These are phyloP conservation scores for Meteorus colon DNA, from an alignment of 2,888 invertebrate species.

Conservation along the genomic window DNA sequence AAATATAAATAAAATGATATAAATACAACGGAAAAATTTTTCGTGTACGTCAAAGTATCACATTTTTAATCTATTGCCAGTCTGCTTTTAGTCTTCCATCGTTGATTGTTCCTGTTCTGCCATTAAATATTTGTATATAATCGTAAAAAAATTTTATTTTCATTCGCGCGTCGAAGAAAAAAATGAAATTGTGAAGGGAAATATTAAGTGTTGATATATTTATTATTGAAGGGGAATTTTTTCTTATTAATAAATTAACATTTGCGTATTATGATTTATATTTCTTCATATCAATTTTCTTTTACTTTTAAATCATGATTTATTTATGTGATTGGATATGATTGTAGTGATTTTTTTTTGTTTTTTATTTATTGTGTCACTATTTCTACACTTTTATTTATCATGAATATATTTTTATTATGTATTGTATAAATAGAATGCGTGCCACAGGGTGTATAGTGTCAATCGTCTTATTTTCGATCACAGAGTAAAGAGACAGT, in stretches of 20 bases:
- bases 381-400: constrained; percentile 14
- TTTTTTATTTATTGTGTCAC: background rate
- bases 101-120: background rate
- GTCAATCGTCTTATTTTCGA: background rate
- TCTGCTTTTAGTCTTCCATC: background rate
- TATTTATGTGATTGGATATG: background rate
- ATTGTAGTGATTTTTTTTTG: background rate
- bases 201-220: no score
- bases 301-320: no score
- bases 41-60: background rate
- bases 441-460: constrained; percentile 2
- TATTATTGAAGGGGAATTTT: no score
- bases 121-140: background rate
- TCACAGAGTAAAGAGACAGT: background rate
- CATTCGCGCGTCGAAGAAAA: no score
- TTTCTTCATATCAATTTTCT: no score
- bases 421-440: constrained; percentile 14
- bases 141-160: no score
- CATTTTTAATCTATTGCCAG: background rate
- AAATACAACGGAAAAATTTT: background rate
- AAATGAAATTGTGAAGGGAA: no score
- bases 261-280: no score
- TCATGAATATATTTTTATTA: constrained; percentile 1
- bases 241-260: no score
- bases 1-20: no score